Evolutionary conservation across 2,888 invertebrate species (phyloP), one percentile per base, ranked within the genome.

Genomic region (Metellina segmentata): DNA sequence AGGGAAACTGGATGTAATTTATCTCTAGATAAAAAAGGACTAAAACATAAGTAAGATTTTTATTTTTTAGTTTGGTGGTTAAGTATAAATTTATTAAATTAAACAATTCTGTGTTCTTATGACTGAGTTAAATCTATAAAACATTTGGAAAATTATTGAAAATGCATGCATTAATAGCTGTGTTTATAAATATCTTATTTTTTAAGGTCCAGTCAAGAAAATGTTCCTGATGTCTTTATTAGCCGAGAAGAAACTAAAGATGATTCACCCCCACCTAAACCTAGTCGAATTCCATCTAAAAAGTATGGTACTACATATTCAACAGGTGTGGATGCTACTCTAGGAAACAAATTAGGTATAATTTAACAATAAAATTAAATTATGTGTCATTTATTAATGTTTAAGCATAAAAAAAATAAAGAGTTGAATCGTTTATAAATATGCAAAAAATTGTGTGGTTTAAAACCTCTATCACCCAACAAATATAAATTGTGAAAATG

Each of bases 251-350:
- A 86, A 49, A 61, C 49, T 69, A 78, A 94, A 20, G 93, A 93
- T 53, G 94, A 94, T 92, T 93, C 94, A 13, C 94, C 95, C 6
- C 95, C 95, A 7, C 95, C 95, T 53, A 95, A 95, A 94, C 95
- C 95, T 34, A 95, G 95, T 93, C 94, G 95, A 75, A 94, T 95
- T 53, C 95, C 95, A 6, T 95, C 95, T 5, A 94, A 95, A 72
- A 94, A 94, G 90, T 94, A 94, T 93, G 83, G 93, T 93, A 91
- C 70, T 20, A 89, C 93, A 94, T 93, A 61, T 87, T 93, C 82
- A 90, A 93, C 51, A 71, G 78, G 34, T 7, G 72, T 61, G n/a
- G 88, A 82, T 9, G 34, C 34, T 34, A 75, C 77, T 19, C 48
- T 20, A 13, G 51, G 70, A 51, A 78, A 81, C 72, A 88, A 88